Evolutionary conservation across 2,888 invertebrate species (phyloP).

Genomic region (Griposia aprilina): DNA sequence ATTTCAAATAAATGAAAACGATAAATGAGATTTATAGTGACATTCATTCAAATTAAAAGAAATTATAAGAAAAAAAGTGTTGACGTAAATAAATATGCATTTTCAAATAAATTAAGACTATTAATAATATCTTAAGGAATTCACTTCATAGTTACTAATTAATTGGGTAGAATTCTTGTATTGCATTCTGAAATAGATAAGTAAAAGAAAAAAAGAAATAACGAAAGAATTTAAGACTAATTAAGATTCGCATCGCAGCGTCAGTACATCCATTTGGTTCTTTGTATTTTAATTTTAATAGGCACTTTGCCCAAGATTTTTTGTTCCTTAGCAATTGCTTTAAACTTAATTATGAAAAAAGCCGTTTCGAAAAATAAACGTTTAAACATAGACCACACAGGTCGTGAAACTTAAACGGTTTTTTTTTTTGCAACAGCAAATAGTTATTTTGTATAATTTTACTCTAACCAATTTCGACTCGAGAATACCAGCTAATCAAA

Average conservation of each 20-base stretch:
- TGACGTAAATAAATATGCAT: slow-evolving; percentile 53
- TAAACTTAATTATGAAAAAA: slow-evolving; percentile 11
- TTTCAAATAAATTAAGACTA: slow-evolving; percentile 53
- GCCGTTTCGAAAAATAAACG: slow-evolving; percentile 5
- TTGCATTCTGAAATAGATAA: slow-evolving; percentile 38
- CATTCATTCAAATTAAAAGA: slow-evolving; percentile 28
- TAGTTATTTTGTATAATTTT: slow-evolving; percentile 32
- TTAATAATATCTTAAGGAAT: slow-evolving; percentile 38
- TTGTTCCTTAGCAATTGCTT: slow-evolving; percentile 7
- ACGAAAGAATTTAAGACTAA: slow-evolving; percentile 48
- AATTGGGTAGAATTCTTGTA: slow-evolving; percentile 50
- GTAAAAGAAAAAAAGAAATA: slow-evolving; percentile 39
- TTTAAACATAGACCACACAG: slow-evolving; percentile 37
- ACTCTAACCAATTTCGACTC: slow-evolving; percentile 17
- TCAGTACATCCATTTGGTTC: slow-evolving; percentile 29
- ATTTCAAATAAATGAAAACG: slow-evolving; percentile 36
- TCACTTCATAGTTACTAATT: slow-evolving; percentile 52
- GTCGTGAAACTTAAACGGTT: slow-evolving; percentile 26
- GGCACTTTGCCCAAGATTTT: slow-evolving; percentile 6
- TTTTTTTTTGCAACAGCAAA: slow-evolving; percentile 15
- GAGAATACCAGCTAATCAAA: slow-evolving; percentile 15
- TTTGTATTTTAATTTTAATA: slow-evolving; percentile 31
- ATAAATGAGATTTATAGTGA: slow-evolving; percentile 39
- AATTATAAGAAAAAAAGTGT: slow-evolving; percentile 23
- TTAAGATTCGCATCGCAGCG: slow-evolving; percentile 38